Conservation (phyloP, 2,113 vertebrate species). For the Indicator maculatus region DNA sequence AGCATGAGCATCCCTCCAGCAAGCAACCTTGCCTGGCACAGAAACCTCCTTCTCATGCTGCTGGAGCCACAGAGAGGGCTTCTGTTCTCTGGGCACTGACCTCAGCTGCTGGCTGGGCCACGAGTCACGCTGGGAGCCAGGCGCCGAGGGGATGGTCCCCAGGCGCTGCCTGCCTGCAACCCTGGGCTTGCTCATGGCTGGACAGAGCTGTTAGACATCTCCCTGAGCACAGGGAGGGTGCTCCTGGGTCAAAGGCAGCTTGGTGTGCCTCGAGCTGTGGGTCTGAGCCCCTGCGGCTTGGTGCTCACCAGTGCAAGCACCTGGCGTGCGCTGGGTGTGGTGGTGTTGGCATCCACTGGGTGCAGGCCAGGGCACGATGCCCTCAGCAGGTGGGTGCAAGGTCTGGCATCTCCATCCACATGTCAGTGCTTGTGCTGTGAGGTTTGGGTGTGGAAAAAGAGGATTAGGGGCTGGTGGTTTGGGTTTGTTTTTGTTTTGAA, state of each 20-base stretch:
- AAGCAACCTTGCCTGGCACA: slow-evolving; percentile 34
- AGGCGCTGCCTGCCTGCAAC: neutral
- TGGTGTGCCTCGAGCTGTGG: accelerated
- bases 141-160: neutral
- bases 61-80: slow-evolving; percentile 18
- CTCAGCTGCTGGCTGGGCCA: neutral
- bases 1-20: neutral
- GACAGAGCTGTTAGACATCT: neutral
- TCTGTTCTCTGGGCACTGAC: slow-evolving; percentile 21
- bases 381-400: neutral
- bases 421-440: accelerated
- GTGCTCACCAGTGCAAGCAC: neutral
- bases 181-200: accelerated
- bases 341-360: accelerated
- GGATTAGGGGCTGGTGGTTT: neutral
- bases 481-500: neutral
- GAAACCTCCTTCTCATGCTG: neutral
- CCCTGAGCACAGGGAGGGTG: accelerated
- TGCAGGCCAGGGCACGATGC: accelerated
- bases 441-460: neutral
- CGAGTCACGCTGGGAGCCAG: neutral
- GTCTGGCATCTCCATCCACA: accelerated
- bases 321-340: accelerated
- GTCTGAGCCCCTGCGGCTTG: accelerated
- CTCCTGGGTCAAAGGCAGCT: neutral